phyloP scores from a whole-genome alignment of 2,113 vertebrate species.

The Anas platyrhynchos region DNA sequence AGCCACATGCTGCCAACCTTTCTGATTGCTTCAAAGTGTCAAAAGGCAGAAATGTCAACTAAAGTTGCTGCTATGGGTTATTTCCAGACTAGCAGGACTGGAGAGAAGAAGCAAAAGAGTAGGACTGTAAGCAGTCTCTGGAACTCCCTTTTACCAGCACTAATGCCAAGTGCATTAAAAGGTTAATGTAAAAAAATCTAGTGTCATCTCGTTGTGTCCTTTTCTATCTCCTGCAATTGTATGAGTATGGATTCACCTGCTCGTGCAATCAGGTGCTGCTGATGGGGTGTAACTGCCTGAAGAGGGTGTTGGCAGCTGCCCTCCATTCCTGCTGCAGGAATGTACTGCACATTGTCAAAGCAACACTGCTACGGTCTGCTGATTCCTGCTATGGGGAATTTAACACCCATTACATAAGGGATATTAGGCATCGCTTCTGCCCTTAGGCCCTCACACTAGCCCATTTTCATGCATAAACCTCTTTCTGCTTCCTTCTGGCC shows the following conservation, averaged over 20 bases:
- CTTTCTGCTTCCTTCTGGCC: background rate
- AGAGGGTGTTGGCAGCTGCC: constrained; percentile 38
- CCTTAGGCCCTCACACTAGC: background rate
- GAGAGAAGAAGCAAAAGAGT: background rate
- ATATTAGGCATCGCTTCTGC: background rate
- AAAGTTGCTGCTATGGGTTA: background rate
- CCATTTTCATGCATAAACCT: background rate
- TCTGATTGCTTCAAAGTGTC: background rate
- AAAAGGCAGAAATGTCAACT: constrained; percentile 17
- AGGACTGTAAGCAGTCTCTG: background rate
- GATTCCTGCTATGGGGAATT: background rate
- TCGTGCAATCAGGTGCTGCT: background rate
- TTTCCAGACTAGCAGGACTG: background rate
- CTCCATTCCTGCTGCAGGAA: background rate
- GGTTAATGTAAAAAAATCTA: background rate
- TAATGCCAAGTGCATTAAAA: background rate
- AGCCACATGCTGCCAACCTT: background rate
- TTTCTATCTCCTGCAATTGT: background rate
- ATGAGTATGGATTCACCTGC: background rate
- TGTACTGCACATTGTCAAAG: background rate
- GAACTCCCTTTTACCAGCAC: background rate
- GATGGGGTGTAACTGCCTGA: background rate
- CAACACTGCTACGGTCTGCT: background rate
- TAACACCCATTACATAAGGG: background rate
- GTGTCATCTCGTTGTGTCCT: background rate